These are phyloP conservation scores for Polyergus mexicanus DNA, from an alignment of 1,140 invertebrate genomes.

Conservation along the genomic window DNA sequence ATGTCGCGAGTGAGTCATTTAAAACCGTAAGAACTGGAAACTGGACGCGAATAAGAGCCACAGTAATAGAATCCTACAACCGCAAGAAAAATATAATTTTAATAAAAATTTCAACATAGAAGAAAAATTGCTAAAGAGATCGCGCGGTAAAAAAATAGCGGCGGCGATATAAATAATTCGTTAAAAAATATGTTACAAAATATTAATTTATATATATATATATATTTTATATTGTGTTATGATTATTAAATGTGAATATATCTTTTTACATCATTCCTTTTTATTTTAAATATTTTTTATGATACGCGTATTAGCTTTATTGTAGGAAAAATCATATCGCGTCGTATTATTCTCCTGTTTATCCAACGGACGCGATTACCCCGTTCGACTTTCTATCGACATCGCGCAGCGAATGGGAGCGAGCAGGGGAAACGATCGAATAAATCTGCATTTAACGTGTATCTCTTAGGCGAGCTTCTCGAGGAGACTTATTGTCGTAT, in stretches of 20 bases:
- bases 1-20: constrained; percentile 51
- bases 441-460: constrained; percentile 49
- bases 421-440: constrained; percentile 17
- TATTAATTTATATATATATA: neutral
- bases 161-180: too few species aligned
- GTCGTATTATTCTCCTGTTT: neutral
- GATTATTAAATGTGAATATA: neutral
- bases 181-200: neutral
- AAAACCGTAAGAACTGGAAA: neutral
- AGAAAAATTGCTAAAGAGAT: neutral
- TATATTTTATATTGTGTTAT: neutral
- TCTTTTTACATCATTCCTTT: too few species aligned
- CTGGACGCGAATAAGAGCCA: neutral
- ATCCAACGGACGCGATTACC: constrained; percentile 8
- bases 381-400: constrained; percentile 12
- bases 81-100: neutral
- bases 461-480: constrained; percentile 1
- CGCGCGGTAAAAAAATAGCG: neutral
- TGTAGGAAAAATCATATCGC: neutral
- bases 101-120: neutral
- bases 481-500: constrained; percentile 42
- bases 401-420: neutral
- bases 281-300: neutral
- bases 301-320: neutral
- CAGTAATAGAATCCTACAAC: neutral